Base-by-base conservation (phyloP, 2,113 vertebrate genomes). In the Ascaphus truei region DNA sequence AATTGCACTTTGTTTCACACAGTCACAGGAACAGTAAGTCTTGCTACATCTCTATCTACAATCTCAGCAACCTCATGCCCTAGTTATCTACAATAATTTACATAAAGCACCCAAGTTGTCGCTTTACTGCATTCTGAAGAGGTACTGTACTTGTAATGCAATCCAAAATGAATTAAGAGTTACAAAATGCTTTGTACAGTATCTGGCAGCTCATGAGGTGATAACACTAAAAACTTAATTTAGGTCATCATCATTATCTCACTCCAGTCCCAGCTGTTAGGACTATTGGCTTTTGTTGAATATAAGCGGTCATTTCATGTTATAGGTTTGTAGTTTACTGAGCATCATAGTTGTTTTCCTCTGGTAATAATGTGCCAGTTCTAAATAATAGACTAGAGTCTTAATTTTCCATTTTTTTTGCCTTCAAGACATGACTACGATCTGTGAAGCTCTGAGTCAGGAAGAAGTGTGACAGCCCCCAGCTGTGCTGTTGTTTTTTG, bases 151-250 rank as follows among this genome's bases (percentile, higher is more conserved):
- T 53, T 65, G 31, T 18, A 41, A 66, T 66, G 50, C 36, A 66
- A 53, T 22, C 25, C 51, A 29, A 66, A 27, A 52, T 55, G 50
- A 66, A 30, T 66, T n/a, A n/a, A n/a, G n/a, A 18, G 53, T 26
- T 66, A 30, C 51, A 66, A 41, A 53, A 66, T 43, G 36, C 26
- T 39, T 9, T 55, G 33, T 39, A 25, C 29, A n/a, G n/a, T n/a
- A n/a, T n/a, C 51, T 30, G 27, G 33, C 34, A 30, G 50, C 9
- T 41, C 63, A 66, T 13, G 26, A 55, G 34, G 51, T 51, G 45
- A 66, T 55, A 66, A 66, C 23, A 66, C 63, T 66, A 37, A 66
- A 56, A 50, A 45, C 41, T 63, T 63, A 63, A 55, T 56, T 55
- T 66, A 6, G 50, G 50, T 55, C 41, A 66, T 66, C 26, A 66